Evolutionary conservation across 2,888 invertebrate species (phyloP).

Genomic region (Athrips mouffetella): DNA sequence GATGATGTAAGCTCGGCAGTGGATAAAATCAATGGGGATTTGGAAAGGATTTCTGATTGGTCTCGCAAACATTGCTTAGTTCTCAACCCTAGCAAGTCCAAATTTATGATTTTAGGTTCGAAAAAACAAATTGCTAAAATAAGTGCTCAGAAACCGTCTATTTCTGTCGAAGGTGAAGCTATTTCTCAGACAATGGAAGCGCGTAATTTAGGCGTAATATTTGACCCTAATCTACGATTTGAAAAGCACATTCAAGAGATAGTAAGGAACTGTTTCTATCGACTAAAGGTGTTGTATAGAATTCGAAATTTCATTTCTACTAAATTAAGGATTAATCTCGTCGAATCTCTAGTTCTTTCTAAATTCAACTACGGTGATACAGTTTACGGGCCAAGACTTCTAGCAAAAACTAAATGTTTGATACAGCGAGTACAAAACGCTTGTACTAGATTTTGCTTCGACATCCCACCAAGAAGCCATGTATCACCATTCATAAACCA

Average conservation of each 20-base stretch:
- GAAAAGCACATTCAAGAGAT: background rate
- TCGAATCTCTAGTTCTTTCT: too few relatives aligned
- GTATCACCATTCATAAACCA: too few relatives aligned
- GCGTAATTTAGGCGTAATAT: background rate
- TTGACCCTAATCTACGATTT: background rate
- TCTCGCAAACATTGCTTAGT: background rate
- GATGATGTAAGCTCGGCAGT: background rate
- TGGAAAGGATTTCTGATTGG: too few relatives aligned
- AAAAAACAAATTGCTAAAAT: background rate
- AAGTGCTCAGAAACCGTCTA: background rate
- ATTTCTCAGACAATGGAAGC: background rate
- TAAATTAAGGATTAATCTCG: background rate
- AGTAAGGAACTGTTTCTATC: constrained; percentile 2
- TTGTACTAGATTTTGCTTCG: too few relatives aligned
- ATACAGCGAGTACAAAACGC: too few relatives aligned
- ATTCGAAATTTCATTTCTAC: background rate
- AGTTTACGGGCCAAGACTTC: too few relatives aligned
- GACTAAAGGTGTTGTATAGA: background rate
- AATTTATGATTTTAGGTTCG: constrained; percentile 5
- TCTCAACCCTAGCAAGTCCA: background rate
- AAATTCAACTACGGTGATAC: too few relatives aligned
- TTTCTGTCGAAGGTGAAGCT: background rate
- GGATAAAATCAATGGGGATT: background rate
- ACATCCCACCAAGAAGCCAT: too few relatives aligned
- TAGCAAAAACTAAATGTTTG: too few relatives aligned